A percentile compares a stretch with the other conserved stretches of the same genome.
Evolutionary conservation across 2,113 vertebrate genomes (phyloP).

Genomic region (Rhinogobius similis): DNA sequence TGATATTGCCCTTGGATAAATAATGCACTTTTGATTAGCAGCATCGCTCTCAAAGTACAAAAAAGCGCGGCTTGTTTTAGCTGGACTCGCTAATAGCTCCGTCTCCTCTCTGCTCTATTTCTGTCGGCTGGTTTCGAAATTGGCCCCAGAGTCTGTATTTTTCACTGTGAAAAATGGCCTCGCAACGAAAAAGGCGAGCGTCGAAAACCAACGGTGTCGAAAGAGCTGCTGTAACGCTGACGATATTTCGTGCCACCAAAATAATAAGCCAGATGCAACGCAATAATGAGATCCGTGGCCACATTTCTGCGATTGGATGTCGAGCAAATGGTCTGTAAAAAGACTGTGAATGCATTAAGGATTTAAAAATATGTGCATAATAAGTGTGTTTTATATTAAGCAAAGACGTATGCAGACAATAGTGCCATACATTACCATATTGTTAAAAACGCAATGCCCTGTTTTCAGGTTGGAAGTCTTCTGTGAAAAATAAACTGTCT

Average conservation of each 20-base stretch:
- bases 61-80: slow-evolving; percentile 8
- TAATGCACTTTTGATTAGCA: slow-evolving; percentile 5
- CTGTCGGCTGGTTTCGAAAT: slow-evolving; percentile 24
- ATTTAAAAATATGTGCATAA: slow-evolving; percentile 1
- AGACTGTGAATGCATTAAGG: background rate
- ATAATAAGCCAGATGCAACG: slow-evolving; percentile 3
- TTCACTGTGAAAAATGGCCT: slow-evolving; percentile 16
- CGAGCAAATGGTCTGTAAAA: background rate
- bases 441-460: background rate
- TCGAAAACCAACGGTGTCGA: slow-evolving; percentile 24
- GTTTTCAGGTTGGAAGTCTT: background rate
- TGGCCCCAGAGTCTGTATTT: slow-evolving; percentile 19
- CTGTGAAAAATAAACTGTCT: background rate
- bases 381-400: background rate
- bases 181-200: slow-evolving; percentile 10
- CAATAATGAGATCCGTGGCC: background rate
- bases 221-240: slow-evolving; percentile 39
- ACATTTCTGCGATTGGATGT: background rate
- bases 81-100: slow-evolving; percentile 22
- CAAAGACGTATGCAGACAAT: background rate
- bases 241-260: slow-evolving; percentile 33
- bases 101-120: slow-evolving; percentile 32
- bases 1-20: slow-evolving; percentile 36
- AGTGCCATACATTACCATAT: background rate
- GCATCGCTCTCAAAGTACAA: slow-evolving; percentile 17